Conservation (phyloP, 2,797 vertebrate genomes). For the Acipenser transmontanus region DNA sequence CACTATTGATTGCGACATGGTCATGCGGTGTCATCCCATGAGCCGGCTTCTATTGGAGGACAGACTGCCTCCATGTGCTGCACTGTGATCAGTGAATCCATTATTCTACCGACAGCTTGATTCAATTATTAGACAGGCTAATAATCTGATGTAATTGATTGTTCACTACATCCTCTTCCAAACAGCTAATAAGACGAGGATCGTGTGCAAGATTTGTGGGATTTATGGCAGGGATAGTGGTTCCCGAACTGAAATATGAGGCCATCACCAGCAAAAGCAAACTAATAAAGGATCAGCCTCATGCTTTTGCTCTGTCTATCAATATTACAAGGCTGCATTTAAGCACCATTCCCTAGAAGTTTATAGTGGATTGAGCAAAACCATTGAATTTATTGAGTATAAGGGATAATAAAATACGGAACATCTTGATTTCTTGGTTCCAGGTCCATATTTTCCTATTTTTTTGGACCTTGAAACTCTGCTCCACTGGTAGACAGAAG, state of each 20-base stretch:
- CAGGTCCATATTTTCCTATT: no score
- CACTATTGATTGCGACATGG: slow-evolving; percentile 27
- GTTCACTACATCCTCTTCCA: slow-evolving; percentile 30
- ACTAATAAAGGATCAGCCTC: slow-evolving; percentile 12
- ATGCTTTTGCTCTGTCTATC: slow-evolving; percentile 8
- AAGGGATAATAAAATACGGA: no score
- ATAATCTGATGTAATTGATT: slow-evolving; percentile 42
- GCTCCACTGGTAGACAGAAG: no score
- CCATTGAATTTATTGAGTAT: no score
- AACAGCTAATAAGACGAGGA: slow-evolving; percentile 20
- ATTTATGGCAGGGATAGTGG: slow-evolving; percentile 14
- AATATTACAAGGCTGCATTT: background rate
- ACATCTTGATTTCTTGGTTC: no score
- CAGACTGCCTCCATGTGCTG: slow-evolving; percentile 17
- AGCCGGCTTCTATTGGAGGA: slow-evolving; percentile 13
- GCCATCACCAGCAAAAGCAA: slow-evolving; percentile 7
- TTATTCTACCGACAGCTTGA: slow-evolving; percentile 35
- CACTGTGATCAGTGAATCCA: slow-evolving; percentile 37
- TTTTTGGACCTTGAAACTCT: no score
- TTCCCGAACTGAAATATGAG: slow-evolving; percentile 3
- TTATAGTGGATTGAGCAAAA: no score
- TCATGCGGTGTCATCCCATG: slow-evolving; percentile 24
- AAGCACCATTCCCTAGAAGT: no score
- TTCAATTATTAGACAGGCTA: slow-evolving; percentile 38
- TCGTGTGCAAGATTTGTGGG: slow-evolving; percentile 15